A percentile compares a stretch with the other conserved stretches of the same genome.
Evolutionary conservation across 2,113 vertebrate genomes (phyloP).

Genomic region (Siniperca knerii): DNA sequence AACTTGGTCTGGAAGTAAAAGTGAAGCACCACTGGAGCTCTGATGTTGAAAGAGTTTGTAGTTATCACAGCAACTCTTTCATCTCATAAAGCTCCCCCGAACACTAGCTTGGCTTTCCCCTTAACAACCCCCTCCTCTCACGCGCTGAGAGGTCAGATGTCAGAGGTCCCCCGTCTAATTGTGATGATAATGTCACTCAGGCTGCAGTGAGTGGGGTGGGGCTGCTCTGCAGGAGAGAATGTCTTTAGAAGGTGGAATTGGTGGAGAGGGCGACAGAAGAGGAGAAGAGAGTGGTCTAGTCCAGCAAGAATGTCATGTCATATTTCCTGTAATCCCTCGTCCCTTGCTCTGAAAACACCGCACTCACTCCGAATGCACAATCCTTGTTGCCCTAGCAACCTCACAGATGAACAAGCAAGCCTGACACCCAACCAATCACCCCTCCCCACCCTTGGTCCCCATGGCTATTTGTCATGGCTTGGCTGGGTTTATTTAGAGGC

Average conservation of each 20-base stretch:
- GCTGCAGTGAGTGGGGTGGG: constrained; percentile 69
- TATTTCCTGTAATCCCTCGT: constrained; percentile 88
- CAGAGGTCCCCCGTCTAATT: constrained; percentile 86
- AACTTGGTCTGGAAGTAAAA: constrained; percentile 17
- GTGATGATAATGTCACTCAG: constrained; percentile 88
- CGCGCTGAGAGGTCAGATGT: constrained; percentile 84
- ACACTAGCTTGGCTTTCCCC: constrained; percentile 65
- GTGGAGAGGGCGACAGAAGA: constrained; percentile 34
- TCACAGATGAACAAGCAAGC: constrained; percentile 83
- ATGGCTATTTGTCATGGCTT: constrained; percentile 87
- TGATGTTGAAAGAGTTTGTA: constrained; percentile 42
- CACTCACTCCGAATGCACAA: constrained; percentile 73
- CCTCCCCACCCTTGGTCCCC: constrained; percentile 72
- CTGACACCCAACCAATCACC: constrained; percentile 82
- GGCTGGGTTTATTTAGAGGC: constrained; percentile 87
- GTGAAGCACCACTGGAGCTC: constrained; percentile 16
- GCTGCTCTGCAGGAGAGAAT: constrained; percentile 61
- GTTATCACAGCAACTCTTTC: constrained; percentile 66
- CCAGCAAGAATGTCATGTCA: constrained; percentile 84
- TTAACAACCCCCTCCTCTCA: constrained; percentile 65
- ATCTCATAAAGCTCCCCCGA: constrained; percentile 56
- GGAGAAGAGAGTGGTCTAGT: constrained; percentile 62
- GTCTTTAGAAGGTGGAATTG: constrained; percentile 57
- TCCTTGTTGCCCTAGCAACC: constrained; percentile 81
- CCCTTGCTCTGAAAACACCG: constrained; percentile 83